Evolutionary conservation across 1,140 invertebrate species (phyloP).

Genomic region (Sipha flava): DNA sequence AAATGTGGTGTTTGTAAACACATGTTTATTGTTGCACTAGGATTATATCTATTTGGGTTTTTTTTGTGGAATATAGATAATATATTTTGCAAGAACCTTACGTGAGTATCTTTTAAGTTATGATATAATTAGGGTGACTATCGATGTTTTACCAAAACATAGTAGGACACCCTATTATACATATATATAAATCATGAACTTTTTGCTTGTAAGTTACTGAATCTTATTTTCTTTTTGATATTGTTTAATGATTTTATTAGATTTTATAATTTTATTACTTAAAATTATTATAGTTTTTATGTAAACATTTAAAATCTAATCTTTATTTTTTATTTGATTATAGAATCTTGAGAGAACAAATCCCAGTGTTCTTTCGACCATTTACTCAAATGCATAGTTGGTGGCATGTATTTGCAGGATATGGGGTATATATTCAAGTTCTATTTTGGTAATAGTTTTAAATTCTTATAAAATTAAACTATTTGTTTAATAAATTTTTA

Average conservation of each 20-base stretch:
- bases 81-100: slow-evolving; percentile 37
- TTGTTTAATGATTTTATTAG: not conserved
- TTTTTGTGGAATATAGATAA: slow-evolving; percentile 40
- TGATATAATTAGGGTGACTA: too few species aligned
- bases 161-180: too few species aligned
- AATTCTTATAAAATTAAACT: not conserved
- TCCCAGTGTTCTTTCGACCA: slow-evolving; percentile 34
- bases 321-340: too few species aligned
- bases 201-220: too few species aligned
- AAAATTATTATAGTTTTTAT: too few species aligned
- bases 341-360: slow-evolving; percentile 36
- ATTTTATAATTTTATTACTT: too few species aligned
- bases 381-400: slow-evolving; percentile 39
- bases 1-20: slow-evolving; percentile 37
- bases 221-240: too few species aligned
- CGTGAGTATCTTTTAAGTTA: slow-evolving; percentile 36
- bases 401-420: slow-evolving; percentile 40
- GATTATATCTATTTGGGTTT: slow-evolving; percentile 39
- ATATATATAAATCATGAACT: not conserved
- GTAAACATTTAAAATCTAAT: too few species aligned
- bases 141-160: too few species aligned
- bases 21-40: slow-evolving; percentile 36
- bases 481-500: not conserved
- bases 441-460: slow-evolving; percentile 37
- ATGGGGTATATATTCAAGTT: slow-evolving; percentile 39